Percentiles rank a stretch among this genome's conserved stretches.
Conservation (phyloP, 2,113 vertebrate genomes). For the Chiloscyllium plagiosum region DNA sequence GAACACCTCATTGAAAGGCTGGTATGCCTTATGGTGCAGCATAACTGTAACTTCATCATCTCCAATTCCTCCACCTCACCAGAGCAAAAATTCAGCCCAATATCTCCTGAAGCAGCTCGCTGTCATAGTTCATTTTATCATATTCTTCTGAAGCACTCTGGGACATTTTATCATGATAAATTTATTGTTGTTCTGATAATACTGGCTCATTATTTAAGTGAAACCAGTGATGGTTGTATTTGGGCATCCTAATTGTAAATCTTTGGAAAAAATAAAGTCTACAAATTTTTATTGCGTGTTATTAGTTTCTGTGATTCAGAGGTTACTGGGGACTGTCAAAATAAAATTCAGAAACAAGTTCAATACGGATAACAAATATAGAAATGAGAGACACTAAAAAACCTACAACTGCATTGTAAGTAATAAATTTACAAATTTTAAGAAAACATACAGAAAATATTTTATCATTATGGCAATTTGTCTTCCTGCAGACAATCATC, state of each 20-base stretch:
- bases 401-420: neutral
- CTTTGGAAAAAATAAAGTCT: neutral
- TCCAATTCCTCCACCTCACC: too few species aligned
- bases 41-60: too few species aligned
- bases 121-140: too few species aligned
- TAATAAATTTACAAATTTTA: neutral
- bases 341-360: neutral
- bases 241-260: neutral
- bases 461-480: neutral
- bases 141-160: too few species aligned
- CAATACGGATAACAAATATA: neutral
- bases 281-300: neutral
- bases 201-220: neutral
- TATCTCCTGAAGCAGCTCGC: too few species aligned
- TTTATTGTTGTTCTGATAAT: neutral
- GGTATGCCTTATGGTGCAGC: neutral
- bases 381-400: neutral
- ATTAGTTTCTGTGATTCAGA: neutral
- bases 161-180: too few species aligned
- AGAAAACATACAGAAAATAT: neutral
- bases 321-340: neutral
- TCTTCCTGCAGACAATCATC: neutral
- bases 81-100: too few species aligned
- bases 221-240: neutral
- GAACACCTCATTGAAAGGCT: too few species aligned